Percentiles rank a stretch among this genome's conserved stretches.
Evolutionary conservation across 2,888 invertebrate genomes (phyloP).

Genomic region (Andrena bicolor): DNA sequence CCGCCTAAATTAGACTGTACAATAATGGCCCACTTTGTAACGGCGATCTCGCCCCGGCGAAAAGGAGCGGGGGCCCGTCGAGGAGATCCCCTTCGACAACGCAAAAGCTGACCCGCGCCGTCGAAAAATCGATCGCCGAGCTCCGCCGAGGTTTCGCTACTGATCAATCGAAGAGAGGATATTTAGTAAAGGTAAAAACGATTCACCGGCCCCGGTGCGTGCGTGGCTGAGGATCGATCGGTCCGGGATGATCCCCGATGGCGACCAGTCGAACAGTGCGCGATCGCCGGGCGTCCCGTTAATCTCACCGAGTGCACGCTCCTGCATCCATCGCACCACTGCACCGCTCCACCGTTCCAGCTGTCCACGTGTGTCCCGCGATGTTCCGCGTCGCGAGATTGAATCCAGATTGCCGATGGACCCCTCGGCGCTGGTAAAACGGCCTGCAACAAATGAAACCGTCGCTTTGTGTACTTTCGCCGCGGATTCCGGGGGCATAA

Average conservation of each 20-base stretch:
- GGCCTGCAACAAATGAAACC: slow-evolving; percentile 59
- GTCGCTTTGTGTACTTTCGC: neutral
- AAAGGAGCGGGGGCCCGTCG: neutral
- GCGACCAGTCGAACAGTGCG: neutral
- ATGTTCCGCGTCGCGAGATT: slow-evolving; percentile 41
- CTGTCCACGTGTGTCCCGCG: slow-evolving; percentile 28
- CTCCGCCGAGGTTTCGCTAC: slow-evolving; percentile 21
- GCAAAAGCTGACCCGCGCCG: slow-evolving; percentile 8
- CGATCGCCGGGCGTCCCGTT: neutral
- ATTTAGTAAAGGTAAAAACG: slow-evolving; percentile 51
- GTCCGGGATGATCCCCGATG: slow-evolving; percentile 18
- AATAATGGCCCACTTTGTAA: slow-evolving; percentile 69
- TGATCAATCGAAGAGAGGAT: slow-evolving; percentile 43
- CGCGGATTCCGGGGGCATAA: neutral
- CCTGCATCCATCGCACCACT: neutral
- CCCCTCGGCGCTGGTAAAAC: slow-evolving; percentile 31
- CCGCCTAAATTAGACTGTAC: slow-evolving; percentile 63
- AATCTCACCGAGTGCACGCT: slow-evolving; percentile 10
- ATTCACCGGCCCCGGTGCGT: slow-evolving; percentile 4
- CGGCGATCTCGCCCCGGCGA: slow-evolving; percentile 34
- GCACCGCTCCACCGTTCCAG: slow-evolving; percentile 9
- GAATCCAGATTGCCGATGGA: slow-evolving; percentile 48
- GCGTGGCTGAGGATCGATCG: slow-evolving; percentile 11
- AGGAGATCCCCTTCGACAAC: neutral
- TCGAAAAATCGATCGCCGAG: slow-evolving; percentile 30